Conservation (phyloP, 1,140 invertebrate genomes). For the Anastatus disparis region DNA sequence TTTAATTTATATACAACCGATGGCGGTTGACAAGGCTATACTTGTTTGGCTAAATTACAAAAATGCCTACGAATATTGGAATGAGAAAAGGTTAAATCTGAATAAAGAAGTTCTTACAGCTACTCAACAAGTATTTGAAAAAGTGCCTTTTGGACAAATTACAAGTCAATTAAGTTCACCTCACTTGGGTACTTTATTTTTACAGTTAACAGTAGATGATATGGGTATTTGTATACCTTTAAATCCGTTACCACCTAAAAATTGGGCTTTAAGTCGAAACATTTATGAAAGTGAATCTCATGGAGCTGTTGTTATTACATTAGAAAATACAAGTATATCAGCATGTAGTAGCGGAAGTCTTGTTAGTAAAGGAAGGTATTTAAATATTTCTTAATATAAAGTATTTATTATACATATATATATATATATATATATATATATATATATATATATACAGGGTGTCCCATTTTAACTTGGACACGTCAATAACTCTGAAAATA, state of each 20-base stretch:
- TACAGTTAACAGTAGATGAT: slow-evolving; percentile 95
- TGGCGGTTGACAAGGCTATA: slow-evolving; percentile 95
- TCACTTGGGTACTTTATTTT: slow-evolving; percentile 88
- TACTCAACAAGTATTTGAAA: slow-evolving; percentile 81
- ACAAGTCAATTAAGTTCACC: slow-evolving; percentile 78
- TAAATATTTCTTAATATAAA: neutral
- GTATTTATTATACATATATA: no score
- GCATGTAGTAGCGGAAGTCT: slow-evolving; percentile 81
- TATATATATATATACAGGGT: no score
- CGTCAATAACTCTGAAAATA: no score
- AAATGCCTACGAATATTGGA: slow-evolving; percentile 99
- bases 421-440: neutral
- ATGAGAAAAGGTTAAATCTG: slow-evolving; percentile 89
- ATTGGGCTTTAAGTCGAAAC: slow-evolving; percentile 73
- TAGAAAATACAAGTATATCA: slow-evolving; percentile 94
- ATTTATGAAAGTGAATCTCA: slow-evolving; percentile 83
- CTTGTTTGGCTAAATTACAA: slow-evolving; percentile 98
- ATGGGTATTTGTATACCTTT: slow-evolving; percentile 96
- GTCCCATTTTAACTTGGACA: no score
- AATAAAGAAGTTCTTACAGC: slow-evolving; percentile 88
- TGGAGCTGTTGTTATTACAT: slow-evolving; percentile 91
- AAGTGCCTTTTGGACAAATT: slow-evolving; percentile 81
- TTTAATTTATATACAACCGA: slow-evolving; percentile 93
- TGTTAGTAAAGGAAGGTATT: slow-evolving; percentile 76
- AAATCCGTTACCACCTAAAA: slow-evolving; percentile 79